Evolutionary conservation across 2,888 invertebrate genomes (phyloP).

Genomic region (Agapetus fuscipes): DNA sequence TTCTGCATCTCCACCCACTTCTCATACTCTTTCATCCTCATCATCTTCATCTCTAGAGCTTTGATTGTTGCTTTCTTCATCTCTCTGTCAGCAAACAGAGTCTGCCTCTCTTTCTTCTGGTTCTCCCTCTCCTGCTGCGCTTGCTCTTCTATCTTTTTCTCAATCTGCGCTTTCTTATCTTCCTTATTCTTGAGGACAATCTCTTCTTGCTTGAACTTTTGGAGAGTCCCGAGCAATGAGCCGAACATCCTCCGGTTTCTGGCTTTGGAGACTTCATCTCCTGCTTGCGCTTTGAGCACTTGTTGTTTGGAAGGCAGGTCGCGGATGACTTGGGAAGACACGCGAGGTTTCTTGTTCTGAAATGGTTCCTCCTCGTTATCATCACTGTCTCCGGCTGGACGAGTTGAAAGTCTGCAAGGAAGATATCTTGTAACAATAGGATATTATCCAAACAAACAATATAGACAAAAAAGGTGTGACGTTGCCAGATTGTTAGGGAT

Average conservation of each 20-base stretch:
- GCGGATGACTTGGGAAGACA: slow-evolving; percentile 68
- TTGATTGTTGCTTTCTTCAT: slow-evolving; percentile 83
- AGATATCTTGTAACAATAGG: no score
- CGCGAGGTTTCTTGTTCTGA: slow-evolving; percentile 32
- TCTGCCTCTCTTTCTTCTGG: slow-evolving; percentile 71
- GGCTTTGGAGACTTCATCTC: slow-evolving; percentile 69
- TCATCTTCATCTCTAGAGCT: slow-evolving; percentile 83
- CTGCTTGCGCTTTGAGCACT: slow-evolving; percentile 70
- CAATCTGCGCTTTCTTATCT: slow-evolving; percentile 69
- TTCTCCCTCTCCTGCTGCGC: slow-evolving; percentile 80
- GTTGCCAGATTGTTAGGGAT: no score
- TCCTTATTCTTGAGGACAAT: slow-evolving; percentile 80
- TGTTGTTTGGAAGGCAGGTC: slow-evolving; percentile 81
- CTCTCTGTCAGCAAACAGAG: slow-evolving; percentile 75
- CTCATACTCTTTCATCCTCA: slow-evolving; percentile 77
- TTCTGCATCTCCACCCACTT: slow-evolving; percentile 76
- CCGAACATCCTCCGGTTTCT: slow-evolving; percentile 95
- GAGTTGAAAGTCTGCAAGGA: slow-evolving; percentile 33
- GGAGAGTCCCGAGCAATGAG: slow-evolving; percentile 85
- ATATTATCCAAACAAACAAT: no score
- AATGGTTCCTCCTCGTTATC: slow-evolving; percentile 34
- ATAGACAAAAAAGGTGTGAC: no score
- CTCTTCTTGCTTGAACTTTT: slow-evolving; percentile 92
- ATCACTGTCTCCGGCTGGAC: slow-evolving; percentile 37
- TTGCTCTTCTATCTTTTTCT: slow-evolving; percentile 88